phyloP scores from a whole-genome alignment of 2,797 vertebrate genomes.

The Acridotheres tristis region DNA sequence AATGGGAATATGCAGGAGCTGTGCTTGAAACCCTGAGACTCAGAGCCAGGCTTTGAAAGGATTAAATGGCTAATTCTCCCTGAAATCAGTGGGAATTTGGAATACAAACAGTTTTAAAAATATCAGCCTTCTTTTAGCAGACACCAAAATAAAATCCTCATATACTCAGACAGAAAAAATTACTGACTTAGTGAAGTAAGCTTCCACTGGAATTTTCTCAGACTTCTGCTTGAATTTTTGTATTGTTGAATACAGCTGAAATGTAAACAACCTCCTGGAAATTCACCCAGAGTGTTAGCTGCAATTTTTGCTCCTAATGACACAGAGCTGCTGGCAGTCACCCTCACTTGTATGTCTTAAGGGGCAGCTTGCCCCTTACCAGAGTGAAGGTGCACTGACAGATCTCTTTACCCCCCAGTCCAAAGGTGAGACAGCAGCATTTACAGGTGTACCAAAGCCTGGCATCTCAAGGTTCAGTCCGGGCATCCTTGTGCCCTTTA shows the following conservation, averaged over 20 bases:
- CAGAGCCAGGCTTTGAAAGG: background rate
- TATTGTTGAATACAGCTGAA: background rate
- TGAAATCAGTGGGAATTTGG: background rate
- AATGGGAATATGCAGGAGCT: background rate
- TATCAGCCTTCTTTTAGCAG: background rate
- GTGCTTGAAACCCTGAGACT: background rate
- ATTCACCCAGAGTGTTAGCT: background rate
- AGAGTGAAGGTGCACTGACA: background rate
- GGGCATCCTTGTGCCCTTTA: background rate
- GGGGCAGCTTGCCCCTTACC: background rate
- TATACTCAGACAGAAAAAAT: background rate
- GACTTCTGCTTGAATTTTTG: background rate
- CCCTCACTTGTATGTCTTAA: background rate
- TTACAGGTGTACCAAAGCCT: background rate
- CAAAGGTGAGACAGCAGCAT: background rate
- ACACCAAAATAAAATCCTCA: background rate
- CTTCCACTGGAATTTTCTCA: background rate
- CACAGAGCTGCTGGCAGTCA: background rate
- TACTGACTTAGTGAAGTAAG: background rate
- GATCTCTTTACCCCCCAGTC: background rate
- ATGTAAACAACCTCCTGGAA: conserved; percentile 13
- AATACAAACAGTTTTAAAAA: background rate
- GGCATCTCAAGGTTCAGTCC: background rate
- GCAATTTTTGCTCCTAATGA: background rate
- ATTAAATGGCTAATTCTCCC: background rate